A percentile compares a stretch with the other conserved stretches of the same genome.
Conservation (phyloP, 2,888 invertebrate species). For the Tyria jacobaeae region DNA sequence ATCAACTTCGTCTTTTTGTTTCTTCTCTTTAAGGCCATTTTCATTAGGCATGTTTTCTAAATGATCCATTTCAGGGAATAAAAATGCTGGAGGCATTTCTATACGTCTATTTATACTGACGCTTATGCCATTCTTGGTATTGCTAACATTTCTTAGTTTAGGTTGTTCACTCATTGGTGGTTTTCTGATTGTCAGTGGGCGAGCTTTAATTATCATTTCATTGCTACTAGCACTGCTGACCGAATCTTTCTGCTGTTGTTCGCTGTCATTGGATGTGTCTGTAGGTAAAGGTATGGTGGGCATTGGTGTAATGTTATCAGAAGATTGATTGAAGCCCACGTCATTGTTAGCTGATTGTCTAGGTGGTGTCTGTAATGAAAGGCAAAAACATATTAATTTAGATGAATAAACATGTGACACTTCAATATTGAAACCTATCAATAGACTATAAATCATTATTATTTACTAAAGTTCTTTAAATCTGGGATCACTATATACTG, state of each 20-base stretch:
- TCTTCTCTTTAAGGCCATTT: slow-evolving; percentile 74
- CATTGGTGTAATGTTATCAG: slow-evolving; percentile 61
- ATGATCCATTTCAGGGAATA: slow-evolving; percentile 92
- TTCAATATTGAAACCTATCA: too few relatives aligned
- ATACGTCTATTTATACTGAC: slow-evolving; percentile 91
- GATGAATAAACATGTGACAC: too few relatives aligned
- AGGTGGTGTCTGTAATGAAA: slow-evolving; percentile 78
- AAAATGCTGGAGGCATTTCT: slow-evolving; percentile 93
- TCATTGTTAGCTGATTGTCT: slow-evolving; percentile 82
- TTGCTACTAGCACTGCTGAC: slow-evolving; percentile 71
- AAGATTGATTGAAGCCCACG: slow-evolving; percentile 64
- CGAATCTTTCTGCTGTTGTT: slow-evolving; percentile 77
- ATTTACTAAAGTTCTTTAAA: too few relatives aligned
- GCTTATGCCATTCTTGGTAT: slow-evolving; percentile 87
- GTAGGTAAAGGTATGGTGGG: slow-evolving; percentile 71
- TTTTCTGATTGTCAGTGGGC: slow-evolving; percentile 94
- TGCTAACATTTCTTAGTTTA: slow-evolving; percentile 88
- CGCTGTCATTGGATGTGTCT: slow-evolving; percentile 71
- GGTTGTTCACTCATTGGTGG: slow-evolving; percentile 93
- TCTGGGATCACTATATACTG: too few relatives aligned
- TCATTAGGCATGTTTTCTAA: slow-evolving; percentile 80
- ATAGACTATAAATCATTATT: too few relatives aligned
- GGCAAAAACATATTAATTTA: neutral
- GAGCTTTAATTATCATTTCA: slow-evolving; percentile 90
- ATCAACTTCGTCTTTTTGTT: slow-evolving; percentile 79